Conservation (phyloP, 1,140 invertebrate species). For the Sinonovacula constricta region DNA sequence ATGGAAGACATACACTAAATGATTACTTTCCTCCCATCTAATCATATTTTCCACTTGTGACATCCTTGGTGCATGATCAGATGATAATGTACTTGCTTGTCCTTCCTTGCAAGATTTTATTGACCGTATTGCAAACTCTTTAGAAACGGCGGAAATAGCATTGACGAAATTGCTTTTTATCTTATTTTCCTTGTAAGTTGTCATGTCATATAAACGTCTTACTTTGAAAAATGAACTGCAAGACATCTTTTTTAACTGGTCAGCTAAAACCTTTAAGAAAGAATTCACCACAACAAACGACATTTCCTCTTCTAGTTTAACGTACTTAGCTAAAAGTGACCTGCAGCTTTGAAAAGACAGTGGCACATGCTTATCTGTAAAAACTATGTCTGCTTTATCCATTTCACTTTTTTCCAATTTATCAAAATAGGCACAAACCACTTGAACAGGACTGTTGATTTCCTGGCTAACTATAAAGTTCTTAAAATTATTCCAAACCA, state of each 20-base stretch:
- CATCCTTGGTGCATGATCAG: neutral
- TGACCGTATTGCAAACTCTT: conserved; percentile 52
- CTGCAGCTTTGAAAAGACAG: conserved; percentile 45
- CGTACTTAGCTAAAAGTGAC: conserved; percentile 47
- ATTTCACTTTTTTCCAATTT: conserved; percentile 29
- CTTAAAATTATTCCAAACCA: conserved; percentile 56
- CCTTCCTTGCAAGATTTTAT: conserved; percentile 31
- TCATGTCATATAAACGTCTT: conserved; percentile 30
- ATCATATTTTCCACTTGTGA: conserved; percentile 45
- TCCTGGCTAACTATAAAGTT: conserved; percentile 45
- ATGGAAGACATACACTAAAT: conserved; percentile 52
- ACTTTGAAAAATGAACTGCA: conserved; percentile 52
- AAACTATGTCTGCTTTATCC: conserved; percentile 50
- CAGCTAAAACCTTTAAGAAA: conserved; percentile 44
- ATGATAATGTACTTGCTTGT: neutral
- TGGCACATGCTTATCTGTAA: conserved; percentile 11
- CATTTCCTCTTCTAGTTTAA: conserved; percentile 48
- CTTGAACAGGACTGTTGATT: conserved; percentile 59
- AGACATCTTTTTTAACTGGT: conserved; percentile 52
- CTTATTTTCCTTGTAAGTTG: neutral
- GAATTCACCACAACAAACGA: conserved; percentile 55
- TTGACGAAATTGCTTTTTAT: conserved; percentile 30
- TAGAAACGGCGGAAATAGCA: conserved; percentile 29
- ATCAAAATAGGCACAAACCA: conserved; percentile 58
- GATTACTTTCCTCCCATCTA: conserved; percentile 55